Conservation (phyloP, 2,888 invertebrate genomes). For the Gastracanthus pulcherrimus region DNA sequence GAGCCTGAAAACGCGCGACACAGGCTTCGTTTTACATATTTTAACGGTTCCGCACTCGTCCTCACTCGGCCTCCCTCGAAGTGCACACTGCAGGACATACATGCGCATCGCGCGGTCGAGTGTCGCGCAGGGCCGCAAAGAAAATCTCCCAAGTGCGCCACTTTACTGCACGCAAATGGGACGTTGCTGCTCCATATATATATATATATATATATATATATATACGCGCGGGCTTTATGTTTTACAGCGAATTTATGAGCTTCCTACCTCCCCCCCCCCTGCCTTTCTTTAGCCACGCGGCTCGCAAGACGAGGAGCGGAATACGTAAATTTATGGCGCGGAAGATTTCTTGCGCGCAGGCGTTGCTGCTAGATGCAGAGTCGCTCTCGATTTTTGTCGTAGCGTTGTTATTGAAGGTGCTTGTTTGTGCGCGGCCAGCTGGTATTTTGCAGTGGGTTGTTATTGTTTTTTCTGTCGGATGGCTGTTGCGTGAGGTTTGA, state of each 20-base stretch:
- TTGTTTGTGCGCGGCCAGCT: not conserved
- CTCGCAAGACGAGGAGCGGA: not conserved
- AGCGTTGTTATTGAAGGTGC: not conserved
- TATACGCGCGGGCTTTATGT: not conserved
- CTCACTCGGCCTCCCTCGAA: not conserved
- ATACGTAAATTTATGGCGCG: constrained; percentile 31
- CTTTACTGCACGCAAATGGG: constrained; percentile 33
- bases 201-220: too few relatives aligned
- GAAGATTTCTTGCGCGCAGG: constrained; percentile 6
- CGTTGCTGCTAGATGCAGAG: too few relatives aligned
- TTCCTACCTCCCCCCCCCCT: not conserved
- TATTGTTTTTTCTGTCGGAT: not conserved
- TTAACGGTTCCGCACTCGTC: constrained; percentile 44
- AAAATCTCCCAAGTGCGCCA: not conserved
- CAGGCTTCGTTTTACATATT: constrained; percentile 49
- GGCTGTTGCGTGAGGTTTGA: not conserved
- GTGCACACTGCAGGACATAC: not conserved
- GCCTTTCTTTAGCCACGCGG: not conserved
- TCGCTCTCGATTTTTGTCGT: not conserved
- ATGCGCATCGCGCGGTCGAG: not conserved
- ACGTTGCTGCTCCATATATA: not conserved
- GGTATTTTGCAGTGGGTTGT: not conserved
- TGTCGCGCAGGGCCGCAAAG: not conserved
- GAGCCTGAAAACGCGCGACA: not conserved
- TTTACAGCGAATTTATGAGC: constrained; percentile 24